A percentile compares a stretch with the other conserved stretches of the same genome.
Conservation (phyloP, 30 jellyfish, hydroid and myxozoan species). For the Chironex yamaguchii region DNA sequence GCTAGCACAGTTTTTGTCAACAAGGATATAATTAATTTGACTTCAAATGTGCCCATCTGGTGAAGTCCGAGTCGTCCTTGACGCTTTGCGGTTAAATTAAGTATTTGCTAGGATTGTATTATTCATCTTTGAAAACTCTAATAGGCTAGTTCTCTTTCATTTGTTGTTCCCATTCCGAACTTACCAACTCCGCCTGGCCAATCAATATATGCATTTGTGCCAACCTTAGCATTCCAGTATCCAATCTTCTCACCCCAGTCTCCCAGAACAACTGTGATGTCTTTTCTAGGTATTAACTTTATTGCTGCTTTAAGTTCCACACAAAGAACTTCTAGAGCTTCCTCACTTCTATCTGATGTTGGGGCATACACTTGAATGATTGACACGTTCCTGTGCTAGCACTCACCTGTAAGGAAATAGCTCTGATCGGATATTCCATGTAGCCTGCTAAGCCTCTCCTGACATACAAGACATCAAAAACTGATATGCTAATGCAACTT, state of each 20-base stretch:
- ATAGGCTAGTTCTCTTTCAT: conserved; percentile 17
- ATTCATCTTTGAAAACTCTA: conserved; percentile 30
- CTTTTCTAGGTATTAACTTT: conserved; percentile 43
- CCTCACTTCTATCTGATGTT: conserved; percentile 46
- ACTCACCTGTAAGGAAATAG: too few species aligned
- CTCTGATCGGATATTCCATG: too few species aligned
- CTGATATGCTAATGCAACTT: too few species aligned
- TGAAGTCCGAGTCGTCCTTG: conserved; percentile 21
- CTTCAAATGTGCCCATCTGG: conserved; percentile 2
- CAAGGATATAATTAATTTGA: conserved; percentile 42
- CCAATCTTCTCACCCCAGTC: too few species aligned
- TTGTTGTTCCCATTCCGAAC: conserved; percentile 48
- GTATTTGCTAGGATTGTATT: background rate
- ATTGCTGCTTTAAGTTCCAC: conserved; percentile 30
- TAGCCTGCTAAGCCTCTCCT: too few species aligned
- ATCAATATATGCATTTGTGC: conserved; percentile 49
- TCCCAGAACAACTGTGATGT: conserved; percentile 48
- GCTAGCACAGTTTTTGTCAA: conserved; percentile 3
- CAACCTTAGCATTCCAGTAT: conserved; percentile 60
- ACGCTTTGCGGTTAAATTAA: conserved; percentile 11
- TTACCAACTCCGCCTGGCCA: conserved; percentile 65
- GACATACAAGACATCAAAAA: too few species aligned
- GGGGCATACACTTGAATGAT: conserved; percentile 66
- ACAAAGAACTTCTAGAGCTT: conserved; percentile 32
- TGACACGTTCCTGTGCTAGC: conserved; percentile 28